phyloP scores from a whole-genome alignment of 2,888 invertebrate species.

The Nowickia ferox region DNA sequence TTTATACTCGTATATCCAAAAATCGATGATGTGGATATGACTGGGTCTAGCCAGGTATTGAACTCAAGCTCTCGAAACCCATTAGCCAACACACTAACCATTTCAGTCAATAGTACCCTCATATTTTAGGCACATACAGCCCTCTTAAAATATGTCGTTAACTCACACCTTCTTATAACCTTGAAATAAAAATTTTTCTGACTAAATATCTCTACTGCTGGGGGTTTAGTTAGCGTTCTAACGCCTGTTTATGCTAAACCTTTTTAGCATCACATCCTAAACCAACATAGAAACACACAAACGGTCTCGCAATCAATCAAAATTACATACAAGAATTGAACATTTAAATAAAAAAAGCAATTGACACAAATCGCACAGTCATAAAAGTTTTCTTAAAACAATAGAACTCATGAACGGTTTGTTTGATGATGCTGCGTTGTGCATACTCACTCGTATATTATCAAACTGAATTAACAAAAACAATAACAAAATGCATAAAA shows the following conservation, averaged over 20 bases:
- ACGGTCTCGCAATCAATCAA: not conserved
- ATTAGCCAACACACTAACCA: no score
- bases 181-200: not conserved
- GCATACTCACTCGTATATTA: not conserved
- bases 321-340: slow-evolving; percentile 10
- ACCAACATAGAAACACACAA: not conserved
- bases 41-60: no score
- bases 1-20: no score
- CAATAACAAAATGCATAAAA: slow-evolving; percentile 7
- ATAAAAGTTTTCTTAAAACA: slow-evolving; percentile 56
- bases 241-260: not conserved
- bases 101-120: no score
- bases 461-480: slow-evolving; percentile 37
- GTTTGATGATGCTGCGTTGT: slow-evolving; percentile 6
- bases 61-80: no score
- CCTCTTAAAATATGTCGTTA: not conserved
- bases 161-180: not conserved
- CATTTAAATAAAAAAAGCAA: slow-evolving; percentile 43
- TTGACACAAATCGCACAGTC: slow-evolving; percentile 62
- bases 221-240: not conserved
- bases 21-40: no score
- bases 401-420: slow-evolving; percentile 26
- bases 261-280: slow-evolving; percentile 6
- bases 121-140: no score
- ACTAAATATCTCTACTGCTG: not conserved